Evolutionary conservation across 2,888 invertebrate species (phyloP).

Genomic region (Netelia melanura): DNA sequence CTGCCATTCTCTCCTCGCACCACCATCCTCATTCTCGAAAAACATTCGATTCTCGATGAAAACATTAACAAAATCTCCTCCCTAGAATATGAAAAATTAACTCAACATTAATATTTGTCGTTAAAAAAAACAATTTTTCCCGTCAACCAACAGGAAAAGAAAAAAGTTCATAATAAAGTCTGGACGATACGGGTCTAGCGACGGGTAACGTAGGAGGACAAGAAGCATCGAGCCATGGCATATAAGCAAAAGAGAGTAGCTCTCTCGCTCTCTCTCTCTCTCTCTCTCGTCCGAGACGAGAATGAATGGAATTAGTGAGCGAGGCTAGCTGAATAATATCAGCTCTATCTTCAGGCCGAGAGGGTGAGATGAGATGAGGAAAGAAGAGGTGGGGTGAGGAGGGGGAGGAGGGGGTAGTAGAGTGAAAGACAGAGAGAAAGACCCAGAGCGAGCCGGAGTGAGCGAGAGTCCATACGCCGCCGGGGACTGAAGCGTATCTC

Average conservation of each 20-base stretch:
- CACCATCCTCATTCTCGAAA: no score
- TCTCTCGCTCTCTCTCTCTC: no score
- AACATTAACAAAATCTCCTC: no score
- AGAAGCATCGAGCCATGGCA: neutral
- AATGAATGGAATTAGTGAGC: constrained; percentile 85
- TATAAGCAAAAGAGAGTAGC: neutral
- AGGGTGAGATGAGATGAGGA: constrained; percentile 23
- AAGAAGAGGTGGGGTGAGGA: neutral
- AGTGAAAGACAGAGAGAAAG: constrained; percentile 27
- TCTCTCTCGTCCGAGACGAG: constrained; percentile 64
- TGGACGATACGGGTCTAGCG: neutral
- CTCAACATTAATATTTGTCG: no score
- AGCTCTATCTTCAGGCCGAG: constrained; percentile 81
- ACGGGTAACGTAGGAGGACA: neutral
- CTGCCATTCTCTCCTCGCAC: no score
- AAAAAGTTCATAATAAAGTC: neutral
- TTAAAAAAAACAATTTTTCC: no score
- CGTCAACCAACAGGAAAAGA: no score
- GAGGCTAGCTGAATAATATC: constrained; percentile 85
- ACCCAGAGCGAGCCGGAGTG: constrained; percentile 30
- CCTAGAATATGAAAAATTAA: no score
- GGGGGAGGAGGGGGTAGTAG: constrained; percentile 14
- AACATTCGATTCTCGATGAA: no score
- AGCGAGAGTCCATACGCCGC: constrained; percentile 59
- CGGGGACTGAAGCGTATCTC: constrained; percentile 83